phyloP scores from a whole-genome alignment of 1,140 invertebrate species.

The Ceratina calcarata region DNA sequence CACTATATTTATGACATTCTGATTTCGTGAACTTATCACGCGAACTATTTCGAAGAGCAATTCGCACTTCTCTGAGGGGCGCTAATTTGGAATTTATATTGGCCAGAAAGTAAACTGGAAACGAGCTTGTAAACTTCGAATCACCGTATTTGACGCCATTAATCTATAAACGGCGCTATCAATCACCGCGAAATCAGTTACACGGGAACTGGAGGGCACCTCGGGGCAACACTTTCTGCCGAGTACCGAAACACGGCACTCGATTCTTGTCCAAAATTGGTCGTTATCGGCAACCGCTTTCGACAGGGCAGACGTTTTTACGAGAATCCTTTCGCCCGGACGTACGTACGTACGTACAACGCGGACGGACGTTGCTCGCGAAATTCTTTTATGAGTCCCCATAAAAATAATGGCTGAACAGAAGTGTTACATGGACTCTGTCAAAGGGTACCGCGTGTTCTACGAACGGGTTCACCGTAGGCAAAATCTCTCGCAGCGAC shows the following conservation, averaged over 20 bases:
- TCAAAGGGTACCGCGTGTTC: neutral
- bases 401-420: constrained; percentile 7
- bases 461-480: too few species aligned
- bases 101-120: neutral
- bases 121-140: neutral
- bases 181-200: neutral
- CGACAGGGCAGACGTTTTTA: constrained; percentile 1
- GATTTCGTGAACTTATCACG: too few species aligned
- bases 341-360: too few species aligned
- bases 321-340: neutral
- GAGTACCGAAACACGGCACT: too few species aligned
- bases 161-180: neutral
- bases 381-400: constrained; percentile 9
- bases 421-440: constrained; percentile 4
- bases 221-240: neutral
- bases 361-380: neutral
- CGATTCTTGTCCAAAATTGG: neutral
- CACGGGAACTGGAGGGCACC: neutral
- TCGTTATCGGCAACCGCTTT: neutral
- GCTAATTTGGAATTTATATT: too few species aligned
- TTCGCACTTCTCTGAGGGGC: too few species aligned
- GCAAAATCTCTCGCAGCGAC: neutral
- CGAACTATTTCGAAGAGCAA: too few species aligned
- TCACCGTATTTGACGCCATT: neutral
- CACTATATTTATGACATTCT: too few species aligned